Evolutionary conservation across 2,113 vertebrate species (phyloP), one percentile per base, ranked within the genome.

Genomic region (Pionites leucogaster): DNA sequence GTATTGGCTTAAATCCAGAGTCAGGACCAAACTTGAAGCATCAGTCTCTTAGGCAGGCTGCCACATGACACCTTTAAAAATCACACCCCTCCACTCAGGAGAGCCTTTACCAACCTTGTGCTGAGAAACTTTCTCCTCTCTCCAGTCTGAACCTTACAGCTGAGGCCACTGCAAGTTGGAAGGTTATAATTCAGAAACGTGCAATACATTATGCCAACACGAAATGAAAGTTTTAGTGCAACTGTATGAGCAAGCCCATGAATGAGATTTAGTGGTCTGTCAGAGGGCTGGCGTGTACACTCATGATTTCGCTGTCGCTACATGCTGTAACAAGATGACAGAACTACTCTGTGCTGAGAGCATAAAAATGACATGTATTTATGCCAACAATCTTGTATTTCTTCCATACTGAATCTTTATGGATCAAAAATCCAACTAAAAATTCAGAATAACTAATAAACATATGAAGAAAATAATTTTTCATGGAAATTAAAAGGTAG

Each of bases 1-100:
- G 93, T 60, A 94, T 39, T 96, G 96, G 95, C 88, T 90, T n/a
- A 53, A 86, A 57, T 82, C 69, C 95, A 95, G 72, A 88, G 80
- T 18, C 90, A 83, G 93, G 72, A 96, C 80, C 57, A 62, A 97
- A 94, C 3, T 52, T 78, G 90, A 81, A 75, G 92, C 87, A 95
- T 92, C 88, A 83, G 90, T 75, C 68, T 92, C 92, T 70, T 12
- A 53, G 92, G 93, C 94, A 96, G 71, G 76, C 76, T 96, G 92
- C 92, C 94, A 94, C 82, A 67, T 1, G 0, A 88, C 85, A 88
- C 92, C 82, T 92, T 83, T 71, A 86, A 81, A 95, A 78, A 41
- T 24, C 42, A 80, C 0, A 55, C 50, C 75, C 53, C 42, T 75
- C 74, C 71, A 23, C 92, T 77, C 63, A 62, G 88, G 79, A 95